These are phyloP conservation scores for Germaria angustata DNA, from an alignment of 2,888 invertebrate species.

Conservation along the genomic window DNA sequence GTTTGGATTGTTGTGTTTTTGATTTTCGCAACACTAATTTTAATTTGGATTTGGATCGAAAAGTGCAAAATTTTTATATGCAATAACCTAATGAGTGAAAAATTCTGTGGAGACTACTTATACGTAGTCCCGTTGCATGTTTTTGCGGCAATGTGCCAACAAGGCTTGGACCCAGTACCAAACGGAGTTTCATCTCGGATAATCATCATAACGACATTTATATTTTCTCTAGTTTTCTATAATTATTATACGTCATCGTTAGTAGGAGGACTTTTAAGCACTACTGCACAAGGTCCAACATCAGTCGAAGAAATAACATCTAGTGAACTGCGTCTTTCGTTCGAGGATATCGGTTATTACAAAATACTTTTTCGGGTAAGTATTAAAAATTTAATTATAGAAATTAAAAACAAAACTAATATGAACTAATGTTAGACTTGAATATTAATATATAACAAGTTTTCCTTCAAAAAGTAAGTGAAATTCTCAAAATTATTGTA, in stretches of 20 bases:
- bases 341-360: conserved; percentile 79
- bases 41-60: conserved; percentile 73
- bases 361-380: conserved; percentile 77
- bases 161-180: conserved; percentile 76
- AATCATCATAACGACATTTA: conserved; percentile 72
- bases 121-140: conserved; percentile 68
- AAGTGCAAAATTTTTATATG: background rate
- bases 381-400: too few relatives aligned
- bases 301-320: conserved; percentile 74
- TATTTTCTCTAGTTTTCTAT: conserved; percentile 76
- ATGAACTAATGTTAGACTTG: too few relatives aligned
- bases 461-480: too few relatives aligned
- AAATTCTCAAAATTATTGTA: too few relatives aligned
- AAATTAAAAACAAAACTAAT: too few relatives aligned
- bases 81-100: background rate
- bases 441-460: too few relatives aligned
- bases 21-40: conserved; percentile 69
- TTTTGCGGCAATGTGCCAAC: conserved; percentile 76
- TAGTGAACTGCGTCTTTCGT: conserved; percentile 75
- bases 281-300: conserved; percentile 75
- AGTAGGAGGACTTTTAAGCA: conserved; percentile 77
- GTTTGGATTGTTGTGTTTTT: conserved; percentile 73
- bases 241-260: conserved; percentile 79
- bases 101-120: too few relatives aligned
- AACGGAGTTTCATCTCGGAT: conserved; percentile 71